Base-by-base conservation (phyloP, 2,888 invertebrate genomes). In the Tyria jacobaeae region DNA sequence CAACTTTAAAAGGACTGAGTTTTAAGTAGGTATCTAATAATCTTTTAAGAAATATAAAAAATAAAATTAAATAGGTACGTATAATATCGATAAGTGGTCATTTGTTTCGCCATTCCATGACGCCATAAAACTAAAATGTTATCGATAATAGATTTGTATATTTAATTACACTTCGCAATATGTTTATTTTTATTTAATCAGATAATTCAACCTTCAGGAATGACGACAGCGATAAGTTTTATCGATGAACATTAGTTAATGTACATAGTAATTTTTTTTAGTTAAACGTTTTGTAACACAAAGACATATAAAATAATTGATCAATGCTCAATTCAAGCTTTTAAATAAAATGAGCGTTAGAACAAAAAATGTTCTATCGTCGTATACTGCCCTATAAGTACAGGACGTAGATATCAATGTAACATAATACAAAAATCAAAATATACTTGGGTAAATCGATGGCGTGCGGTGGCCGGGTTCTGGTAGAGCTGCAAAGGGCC, bases 401-500 rank as follows among this genome's bases (percentile, higher is more conserved):
- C 17, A 44, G n/a, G 31, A 27, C 14, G 17, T 31, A 51, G 51
- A 35, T 51, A 35, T 35, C 21, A 24, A 24, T 35, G 15, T 15
- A 51, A 51, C 17, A 15, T n/a, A 27, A 27, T 49, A 15, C 24
- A 35, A 21, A 15, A 17, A 15, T 12, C 47, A 6, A 47, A 47
- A 47, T 21, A 24, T 51, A 35, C 35, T 21, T 27, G 53, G 7
- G 14, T 39, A 54, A 39, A 44, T 44, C 31, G 71, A 74, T 72
- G 72, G 59, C 57, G 64, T 61, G 67, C 62, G 64, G 62, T 66
- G 64, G 68, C 60, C 66, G 63, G 60, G 68, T 70, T 58, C 61
- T 61, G 57, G 62, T 64, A 62, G 48, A 68, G 67, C 58, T 68
- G 81, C 80, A 82, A 85, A 84, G 85, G 82, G 90, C 76, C 90